Percentiles rank a stretch among this genome's conserved stretches.
Evolutionary conservation across 2,888 invertebrate genomes (phyloP).

Genomic region (Ommatoiulus sabulosus): DNA sequence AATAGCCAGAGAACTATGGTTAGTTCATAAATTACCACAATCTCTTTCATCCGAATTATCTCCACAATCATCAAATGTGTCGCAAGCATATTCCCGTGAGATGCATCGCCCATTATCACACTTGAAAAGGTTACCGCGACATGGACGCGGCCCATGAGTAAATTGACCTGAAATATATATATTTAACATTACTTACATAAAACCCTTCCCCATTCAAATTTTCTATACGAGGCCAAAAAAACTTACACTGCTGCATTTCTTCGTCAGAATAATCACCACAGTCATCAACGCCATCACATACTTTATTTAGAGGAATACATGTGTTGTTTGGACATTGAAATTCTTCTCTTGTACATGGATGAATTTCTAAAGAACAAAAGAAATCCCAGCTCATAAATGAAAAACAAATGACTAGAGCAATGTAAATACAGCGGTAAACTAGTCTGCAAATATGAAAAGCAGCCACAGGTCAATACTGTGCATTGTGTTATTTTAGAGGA

Average conservation of each 20-base stretch:
- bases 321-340: slow-evolving; percentile 62
- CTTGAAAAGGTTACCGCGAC: slow-evolving; percentile 65
- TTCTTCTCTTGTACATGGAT: slow-evolving; percentile 56
- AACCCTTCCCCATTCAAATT: background rate
- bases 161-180: background rate
- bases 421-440: too few relatives aligned
- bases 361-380: background rate
- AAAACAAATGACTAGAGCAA: background rate
- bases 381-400: background rate
- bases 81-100: slow-evolving; percentile 64
- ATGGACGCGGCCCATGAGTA: background rate
- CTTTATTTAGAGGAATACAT: slow-evolving; percentile 66
- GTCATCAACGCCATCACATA: slow-evolving; percentile 79
- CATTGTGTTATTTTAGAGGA: too few relatives aligned
- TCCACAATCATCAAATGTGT: slow-evolving; percentile 64
- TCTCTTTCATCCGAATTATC: slow-evolving; percentile 64
- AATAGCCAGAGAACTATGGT: too few relatives aligned
- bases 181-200: background rate
- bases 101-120: slow-evolving; percentile 70
- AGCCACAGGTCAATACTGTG: too few relatives aligned
- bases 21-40: slow-evolving; percentile 60
- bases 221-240: background rate
- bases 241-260: slow-evolving; percentile 66
- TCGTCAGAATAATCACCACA: slow-evolving; percentile 68
- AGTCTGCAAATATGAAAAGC: too few relatives aligned